These are phyloP conservation scores for Ciconia nigra DNA, from an alignment of 2,797 vertebrate genomes.

Conservation along the genomic window DNA sequence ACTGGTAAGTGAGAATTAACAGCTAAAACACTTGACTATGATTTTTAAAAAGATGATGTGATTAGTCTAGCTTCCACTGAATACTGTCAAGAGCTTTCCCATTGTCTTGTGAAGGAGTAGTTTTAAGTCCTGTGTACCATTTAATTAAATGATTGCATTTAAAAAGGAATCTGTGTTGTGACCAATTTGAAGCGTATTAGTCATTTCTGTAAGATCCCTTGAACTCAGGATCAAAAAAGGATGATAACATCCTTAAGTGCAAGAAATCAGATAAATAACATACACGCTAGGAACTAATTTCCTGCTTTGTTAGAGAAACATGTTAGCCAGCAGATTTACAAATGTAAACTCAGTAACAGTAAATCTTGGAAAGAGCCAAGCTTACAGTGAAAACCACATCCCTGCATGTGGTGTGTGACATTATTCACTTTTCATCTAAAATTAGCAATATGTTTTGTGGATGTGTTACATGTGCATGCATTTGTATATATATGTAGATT, in stretches of 20 bases:
- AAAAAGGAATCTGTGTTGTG: background rate
- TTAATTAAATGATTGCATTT: background rate
- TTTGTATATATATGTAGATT: background rate
- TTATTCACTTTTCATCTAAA: background rate
- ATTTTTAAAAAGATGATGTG: background rate
- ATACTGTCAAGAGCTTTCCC: background rate
- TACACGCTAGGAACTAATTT: background rate
- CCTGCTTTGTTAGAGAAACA: background rate
- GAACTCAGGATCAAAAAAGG: background rate
- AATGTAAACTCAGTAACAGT: background rate
- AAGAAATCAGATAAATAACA: background rate
- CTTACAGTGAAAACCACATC: background rate
- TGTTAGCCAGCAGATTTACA: background rate
- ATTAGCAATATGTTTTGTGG: background rate
- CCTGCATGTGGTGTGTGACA: background rate
- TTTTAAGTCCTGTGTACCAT: background rate
- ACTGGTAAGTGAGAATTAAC: background rate
- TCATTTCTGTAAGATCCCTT: background rate
- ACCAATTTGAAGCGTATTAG: background rate
- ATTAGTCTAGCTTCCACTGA: background rate
- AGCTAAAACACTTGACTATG: background rate
- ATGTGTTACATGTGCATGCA: background rate
- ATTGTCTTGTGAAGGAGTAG: background rate
- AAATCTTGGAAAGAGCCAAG: background rate
- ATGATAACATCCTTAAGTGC: fast-evolving